A percentile compares a stretch with the other conserved stretches of the same genome.
Evolutionary conservation across 2,113 vertebrate genomes (phyloP).

Genomic region (Proteles cristata): DNA sequence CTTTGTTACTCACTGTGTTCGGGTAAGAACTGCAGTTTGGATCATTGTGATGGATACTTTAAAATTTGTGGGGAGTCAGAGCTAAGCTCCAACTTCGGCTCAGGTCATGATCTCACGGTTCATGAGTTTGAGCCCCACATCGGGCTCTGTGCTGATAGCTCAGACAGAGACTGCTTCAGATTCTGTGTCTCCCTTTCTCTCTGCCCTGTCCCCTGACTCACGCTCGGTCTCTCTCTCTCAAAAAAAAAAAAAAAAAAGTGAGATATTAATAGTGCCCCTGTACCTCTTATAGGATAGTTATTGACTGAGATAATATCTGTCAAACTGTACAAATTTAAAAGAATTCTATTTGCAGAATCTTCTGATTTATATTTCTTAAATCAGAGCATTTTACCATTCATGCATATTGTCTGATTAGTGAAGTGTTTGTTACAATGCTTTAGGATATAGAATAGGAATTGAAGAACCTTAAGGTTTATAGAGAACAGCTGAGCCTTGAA

Average conservation of each 20-base stretch:
- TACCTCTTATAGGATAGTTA: background rate
- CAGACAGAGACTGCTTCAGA: too few relatives aligned
- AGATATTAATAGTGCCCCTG: background rate
- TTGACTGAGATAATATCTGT: conserved; percentile 12
- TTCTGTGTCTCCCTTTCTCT: too few relatives aligned
- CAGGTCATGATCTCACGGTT: too few relatives aligned
- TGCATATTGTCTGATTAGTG: background rate
- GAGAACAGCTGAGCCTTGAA: background rate
- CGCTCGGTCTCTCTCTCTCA: too few relatives aligned
- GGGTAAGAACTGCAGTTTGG: conserved; percentile 87
- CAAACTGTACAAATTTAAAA: background rate
- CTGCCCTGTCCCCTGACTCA: too few relatives aligned
- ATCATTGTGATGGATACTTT: background rate
- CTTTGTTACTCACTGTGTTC: conserved; percentile 97
- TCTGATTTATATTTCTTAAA: conserved; percentile 3
- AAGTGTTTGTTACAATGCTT: background rate
- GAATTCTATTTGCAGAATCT: background rate
- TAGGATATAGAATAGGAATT: background rate
- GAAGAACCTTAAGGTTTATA: background rate
- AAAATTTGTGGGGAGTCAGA: background rate
- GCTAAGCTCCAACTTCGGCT: too few relatives aligned
- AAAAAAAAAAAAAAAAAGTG: background rate
- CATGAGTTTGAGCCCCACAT: too few relatives aligned
- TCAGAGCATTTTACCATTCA: background rate
- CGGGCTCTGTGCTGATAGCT: too few relatives aligned